These are phyloP conservation scores for Lordiphosa clarofinis DNA, from an alignment of 1,140 invertebrate species.

Conservation along the genomic window DNA sequence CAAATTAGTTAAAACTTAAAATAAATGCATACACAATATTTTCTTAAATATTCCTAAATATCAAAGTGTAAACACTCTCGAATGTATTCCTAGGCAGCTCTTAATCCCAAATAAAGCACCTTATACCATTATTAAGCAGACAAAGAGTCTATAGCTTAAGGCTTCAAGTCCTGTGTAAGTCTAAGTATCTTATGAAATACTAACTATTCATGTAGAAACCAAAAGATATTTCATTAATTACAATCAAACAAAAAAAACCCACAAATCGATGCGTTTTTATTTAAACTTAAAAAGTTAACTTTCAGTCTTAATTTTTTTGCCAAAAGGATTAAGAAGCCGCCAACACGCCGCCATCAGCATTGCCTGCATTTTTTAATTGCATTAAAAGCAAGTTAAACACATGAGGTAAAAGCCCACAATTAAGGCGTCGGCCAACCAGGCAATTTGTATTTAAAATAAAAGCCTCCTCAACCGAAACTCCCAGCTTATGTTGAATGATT, in stretches of 20 bases:
- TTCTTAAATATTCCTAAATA: too few relatives aligned
- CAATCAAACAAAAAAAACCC: constrained; percentile 2
- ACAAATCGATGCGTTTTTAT: too few relatives aligned
- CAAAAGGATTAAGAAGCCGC: background rate
- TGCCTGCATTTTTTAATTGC: constrained; percentile 38
- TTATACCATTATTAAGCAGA: constrained; percentile 3
- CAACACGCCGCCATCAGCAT: background rate
- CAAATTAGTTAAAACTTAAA: too few relatives aligned
- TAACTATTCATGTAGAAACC: constrained; percentile 48
- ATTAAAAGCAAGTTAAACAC: constrained; percentile 34
- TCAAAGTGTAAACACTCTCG: constrained; percentile 10
- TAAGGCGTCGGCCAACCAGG: constrained; percentile 39
- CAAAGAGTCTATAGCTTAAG: constrained; percentile 65
- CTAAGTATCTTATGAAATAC: constrained; percentile 20
- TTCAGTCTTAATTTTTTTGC: background rate
- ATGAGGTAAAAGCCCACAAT: constrained; percentile 31
- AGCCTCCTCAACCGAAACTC: constrained; percentile 12
- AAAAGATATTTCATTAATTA: constrained; percentile 67
- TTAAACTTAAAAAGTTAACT: background rate
- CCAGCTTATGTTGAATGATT: constrained; percentile 59
- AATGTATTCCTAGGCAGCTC: constrained; percentile 10
- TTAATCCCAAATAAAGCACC: constrained; percentile 36
- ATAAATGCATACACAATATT: too few relatives aligned
- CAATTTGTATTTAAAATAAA: constrained; percentile 51
- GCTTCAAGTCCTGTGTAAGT: constrained; percentile 49